A percentile compares a stretch with the other conserved stretches of the same genome.
Conservation (phyloP, 2,797 vertebrate genomes). For the Rhinoraja longicauda region DNA sequence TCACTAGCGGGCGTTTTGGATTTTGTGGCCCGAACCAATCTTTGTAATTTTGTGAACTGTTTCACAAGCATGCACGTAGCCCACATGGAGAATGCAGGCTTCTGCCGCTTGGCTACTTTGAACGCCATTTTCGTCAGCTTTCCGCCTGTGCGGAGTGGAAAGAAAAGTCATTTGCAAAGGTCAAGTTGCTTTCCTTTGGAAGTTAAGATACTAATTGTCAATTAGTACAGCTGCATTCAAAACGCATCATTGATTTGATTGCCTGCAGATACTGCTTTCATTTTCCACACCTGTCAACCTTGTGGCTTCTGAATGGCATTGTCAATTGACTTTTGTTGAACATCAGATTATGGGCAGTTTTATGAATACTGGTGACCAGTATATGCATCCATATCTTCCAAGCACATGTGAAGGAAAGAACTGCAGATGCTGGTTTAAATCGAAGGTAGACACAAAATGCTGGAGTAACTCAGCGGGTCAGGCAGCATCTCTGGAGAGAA, state of each 20-base stretch:
- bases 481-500: too few relatives aligned
- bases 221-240: not conserved
- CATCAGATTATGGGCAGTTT: not conserved
- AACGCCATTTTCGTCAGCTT: conserved; percentile 14
- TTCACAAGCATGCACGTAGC: conserved; percentile 26
- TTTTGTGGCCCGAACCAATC: conserved; percentile 14
- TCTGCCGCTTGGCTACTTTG: conserved; percentile 24
- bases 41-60: conserved; percentile 30
- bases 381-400: not conserved
- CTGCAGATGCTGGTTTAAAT: too few relatives aligned
- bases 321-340: not conserved
- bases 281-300: not conserved
- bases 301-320: not conserved
- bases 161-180: conserved; percentile 37
- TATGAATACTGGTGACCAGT: not conserved
- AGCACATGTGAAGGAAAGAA: not conserved
- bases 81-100: conserved; percentile 17
- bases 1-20: conserved; percentile 13
- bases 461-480: too few relatives aligned
- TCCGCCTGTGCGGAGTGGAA: conserved; percentile 37
- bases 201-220: conserved; percentile 21
- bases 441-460: too few relatives aligned
- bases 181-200: conserved; percentile 20
- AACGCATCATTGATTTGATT: not conserved
- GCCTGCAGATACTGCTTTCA: not conserved